Conservation (phyloP, 2,113 vertebrate genomes). For the Spheniscus mendiculus region DNA sequence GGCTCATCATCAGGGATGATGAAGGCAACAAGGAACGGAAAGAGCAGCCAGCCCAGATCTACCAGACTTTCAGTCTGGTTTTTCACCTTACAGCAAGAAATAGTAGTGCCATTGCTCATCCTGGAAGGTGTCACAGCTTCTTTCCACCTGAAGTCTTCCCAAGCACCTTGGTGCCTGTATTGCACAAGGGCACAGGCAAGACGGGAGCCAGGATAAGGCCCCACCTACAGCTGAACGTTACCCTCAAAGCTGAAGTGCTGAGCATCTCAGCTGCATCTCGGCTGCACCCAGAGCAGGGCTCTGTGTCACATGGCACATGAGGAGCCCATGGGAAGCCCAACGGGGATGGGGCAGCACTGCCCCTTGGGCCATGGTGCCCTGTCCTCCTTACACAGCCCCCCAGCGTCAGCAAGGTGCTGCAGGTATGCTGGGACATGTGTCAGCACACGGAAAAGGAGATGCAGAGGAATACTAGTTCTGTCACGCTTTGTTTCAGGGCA, state of each 20-base stretch:
- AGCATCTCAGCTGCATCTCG: neutral
- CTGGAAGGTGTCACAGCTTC: neutral
- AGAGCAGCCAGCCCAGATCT: neutral
- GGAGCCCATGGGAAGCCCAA: neutral
- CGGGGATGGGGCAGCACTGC: neutral
- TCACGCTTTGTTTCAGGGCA: neutral
- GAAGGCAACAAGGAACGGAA: neutral
- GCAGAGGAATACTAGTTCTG: neutral
- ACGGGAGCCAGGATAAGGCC: neutral
- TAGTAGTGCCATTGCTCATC: neutral
- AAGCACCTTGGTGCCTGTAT: neutral
- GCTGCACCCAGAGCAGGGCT: neutral
- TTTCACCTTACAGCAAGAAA: neutral
- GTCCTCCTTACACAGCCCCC: neutral
- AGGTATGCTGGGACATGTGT: neutral
- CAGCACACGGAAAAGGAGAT: neutral
- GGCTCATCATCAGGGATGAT: neutral
- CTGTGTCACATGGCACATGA: fast-evolving
- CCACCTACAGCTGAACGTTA: neutral
- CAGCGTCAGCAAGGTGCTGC: neutral
- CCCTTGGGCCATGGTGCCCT: too few relatives aligned
- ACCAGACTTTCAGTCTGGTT: neutral
- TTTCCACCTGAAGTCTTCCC: neutral
- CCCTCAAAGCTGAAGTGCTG: neutral
- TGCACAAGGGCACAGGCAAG: neutral